These are phyloP conservation scores for Cinara cedri DNA, from an alignment of 2,888 invertebrate genomes.

Conservation along the genomic window DNA sequence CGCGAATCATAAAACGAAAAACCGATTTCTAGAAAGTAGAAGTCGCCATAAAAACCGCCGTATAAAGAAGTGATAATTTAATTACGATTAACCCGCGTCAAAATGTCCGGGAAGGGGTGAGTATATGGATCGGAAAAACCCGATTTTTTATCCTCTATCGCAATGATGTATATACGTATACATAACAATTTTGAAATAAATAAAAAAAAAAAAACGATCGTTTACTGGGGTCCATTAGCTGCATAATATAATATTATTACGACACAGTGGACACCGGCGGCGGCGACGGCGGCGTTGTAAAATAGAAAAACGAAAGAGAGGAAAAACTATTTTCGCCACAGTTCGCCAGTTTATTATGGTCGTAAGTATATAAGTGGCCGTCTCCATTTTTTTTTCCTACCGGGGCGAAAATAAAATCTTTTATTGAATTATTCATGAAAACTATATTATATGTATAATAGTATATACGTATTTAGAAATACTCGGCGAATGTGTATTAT, in stretches of 20 bases:
- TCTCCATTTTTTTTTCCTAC: constrained; percentile 9
- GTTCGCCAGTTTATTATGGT: neutral
- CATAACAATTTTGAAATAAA: constrained; percentile 36
- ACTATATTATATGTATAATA: neutral
- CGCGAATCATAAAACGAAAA: neutral
- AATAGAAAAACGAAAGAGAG: constrained; percentile 3
- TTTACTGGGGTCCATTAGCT: constrained; percentile 51
- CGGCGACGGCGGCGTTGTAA: constrained; percentile 3
- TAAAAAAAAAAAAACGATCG: constrained; percentile 40
- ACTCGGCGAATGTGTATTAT: constrained; percentile 31
- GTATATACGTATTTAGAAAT: constrained; percentile 11
- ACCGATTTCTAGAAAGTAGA: neutral
- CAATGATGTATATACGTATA: neutral
- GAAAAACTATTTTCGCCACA: constrained; percentile 23
- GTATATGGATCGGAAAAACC: constrained; percentile 34
- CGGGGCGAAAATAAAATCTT: constrained; percentile 32
- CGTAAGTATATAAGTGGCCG: constrained; percentile 38
- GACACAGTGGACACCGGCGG: neutral
- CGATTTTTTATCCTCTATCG: constrained; percentile 29
- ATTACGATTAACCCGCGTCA: constrained; percentile 14
- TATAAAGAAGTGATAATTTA: neutral
- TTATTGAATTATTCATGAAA: constrained; percentile 57
- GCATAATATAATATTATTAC: too few species aligned
- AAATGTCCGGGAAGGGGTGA: neutral
- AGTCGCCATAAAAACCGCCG: neutral